phyloP scores from a whole-genome alignment of 2,888 invertebrate genomes.

The Germaria angustata region DNA sequence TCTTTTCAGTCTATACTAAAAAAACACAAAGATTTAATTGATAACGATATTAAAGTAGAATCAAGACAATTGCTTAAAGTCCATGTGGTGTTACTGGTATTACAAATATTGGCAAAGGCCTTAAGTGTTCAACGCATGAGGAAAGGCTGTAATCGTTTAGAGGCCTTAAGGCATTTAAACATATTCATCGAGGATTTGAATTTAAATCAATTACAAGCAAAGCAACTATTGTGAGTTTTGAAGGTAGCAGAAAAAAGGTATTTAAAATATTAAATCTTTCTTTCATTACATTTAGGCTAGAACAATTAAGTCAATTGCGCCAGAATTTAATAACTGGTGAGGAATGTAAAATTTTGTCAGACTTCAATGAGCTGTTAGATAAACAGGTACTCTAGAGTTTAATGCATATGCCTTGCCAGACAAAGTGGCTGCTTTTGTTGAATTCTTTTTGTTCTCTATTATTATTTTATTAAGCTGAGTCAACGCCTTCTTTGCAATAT shows the following conservation, averaged over 20 bases:
- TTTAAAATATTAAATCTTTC: neutral
- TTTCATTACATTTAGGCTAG: constrained; percentile 12
- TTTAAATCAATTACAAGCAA: constrained; percentile 51
- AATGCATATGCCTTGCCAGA: neutral
- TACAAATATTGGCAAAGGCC: constrained; percentile 61
- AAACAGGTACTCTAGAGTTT: neutral
- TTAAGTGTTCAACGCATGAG: constrained; percentile 46
- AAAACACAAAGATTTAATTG: constrained; percentile 60
- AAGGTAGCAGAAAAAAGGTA: neutral
- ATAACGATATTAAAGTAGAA: constrained; percentile 41
- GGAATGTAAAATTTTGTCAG: constrained; percentile 21
- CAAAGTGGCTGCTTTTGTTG: neutral
- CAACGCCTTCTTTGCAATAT: too few species aligned
- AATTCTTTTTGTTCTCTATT: neutral
- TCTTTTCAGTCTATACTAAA: constrained; percentile 51
- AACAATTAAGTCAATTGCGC: neutral
- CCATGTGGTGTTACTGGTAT: constrained; percentile 62
- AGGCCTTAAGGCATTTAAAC: constrained; percentile 64
- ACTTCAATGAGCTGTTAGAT: constrained; percentile 5
- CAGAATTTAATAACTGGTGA: constrained; percentile 31
- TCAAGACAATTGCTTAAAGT: constrained; percentile 57
- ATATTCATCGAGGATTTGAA: constrained; percentile 59
- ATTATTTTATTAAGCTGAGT: neutral
- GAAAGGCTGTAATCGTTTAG: constrained; percentile 56
- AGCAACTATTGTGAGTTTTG: constrained; percentile 61